These are phyloP conservation scores for Notiomystis cincta DNA, from an alignment of 2,113 vertebrate species.

Conservation along the genomic window DNA sequence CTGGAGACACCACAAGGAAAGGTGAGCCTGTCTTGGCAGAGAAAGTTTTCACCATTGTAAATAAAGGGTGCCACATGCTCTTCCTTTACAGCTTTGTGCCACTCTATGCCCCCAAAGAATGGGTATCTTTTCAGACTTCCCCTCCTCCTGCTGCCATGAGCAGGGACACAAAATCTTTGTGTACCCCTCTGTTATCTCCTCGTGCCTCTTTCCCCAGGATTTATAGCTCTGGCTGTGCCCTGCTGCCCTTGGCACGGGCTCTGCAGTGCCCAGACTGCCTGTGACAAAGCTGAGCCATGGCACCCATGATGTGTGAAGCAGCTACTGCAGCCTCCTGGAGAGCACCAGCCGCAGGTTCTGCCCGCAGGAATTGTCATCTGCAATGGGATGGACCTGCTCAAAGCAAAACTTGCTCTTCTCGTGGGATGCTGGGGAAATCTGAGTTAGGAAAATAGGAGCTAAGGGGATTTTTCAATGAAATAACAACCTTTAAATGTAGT, in stretches of 20 bases:
- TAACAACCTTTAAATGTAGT: neutral
- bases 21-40: neutral
- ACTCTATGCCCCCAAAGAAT: neutral
- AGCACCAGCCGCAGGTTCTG: neutral
- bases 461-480: neutral
- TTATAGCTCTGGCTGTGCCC: neutral
- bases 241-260: neutral
- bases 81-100: neutral
- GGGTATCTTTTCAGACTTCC: neutral
- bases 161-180: neutral
- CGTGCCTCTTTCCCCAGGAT: neutral
- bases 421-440: neutral
- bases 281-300: neutral
- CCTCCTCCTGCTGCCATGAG: neutral
- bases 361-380: neutral
- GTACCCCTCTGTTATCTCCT: neutral
- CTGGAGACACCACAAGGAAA: neutral
- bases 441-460: no score
- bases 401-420: neutral
- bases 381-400: neutral
- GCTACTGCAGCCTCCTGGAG: neutral
- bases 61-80: neutral
- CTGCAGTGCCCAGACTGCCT: neutral
- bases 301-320: fast-evolving
- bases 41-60: neutral